Evolutionary conservation across 2,888 invertebrate genomes (phyloP).

Genomic region (Arctia plantaginis): DNA sequence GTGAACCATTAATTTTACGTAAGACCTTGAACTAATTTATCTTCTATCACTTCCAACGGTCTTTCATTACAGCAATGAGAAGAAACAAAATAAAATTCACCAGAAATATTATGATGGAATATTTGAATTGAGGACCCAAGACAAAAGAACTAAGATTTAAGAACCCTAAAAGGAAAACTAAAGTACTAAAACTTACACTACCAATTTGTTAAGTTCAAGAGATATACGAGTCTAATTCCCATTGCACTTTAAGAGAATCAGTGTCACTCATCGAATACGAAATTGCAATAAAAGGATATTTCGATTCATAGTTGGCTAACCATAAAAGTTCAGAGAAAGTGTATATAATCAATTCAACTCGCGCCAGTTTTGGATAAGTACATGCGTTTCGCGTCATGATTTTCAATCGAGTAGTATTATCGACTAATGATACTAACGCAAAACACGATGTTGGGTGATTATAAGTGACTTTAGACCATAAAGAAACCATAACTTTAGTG

Average conservation of each 20-base stretch:
- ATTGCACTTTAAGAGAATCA: neutral
- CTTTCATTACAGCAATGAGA: neutral
- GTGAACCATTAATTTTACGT: conserved; percentile 8
- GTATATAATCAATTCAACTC: conserved; percentile 44
- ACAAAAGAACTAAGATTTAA: neutral
- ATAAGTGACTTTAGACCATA: conserved; percentile 43
- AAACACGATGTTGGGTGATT: conserved; percentile 56
- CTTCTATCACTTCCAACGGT: neutral
- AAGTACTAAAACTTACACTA: neutral
- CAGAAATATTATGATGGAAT: neutral
- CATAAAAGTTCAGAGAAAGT: conserved; percentile 46
- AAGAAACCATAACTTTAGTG: conserved; percentile 71
- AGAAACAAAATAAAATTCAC: neutral
- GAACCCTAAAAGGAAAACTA: neutral
- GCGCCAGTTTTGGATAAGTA: conserved; percentile 33
- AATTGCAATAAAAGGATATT: conserved; percentile 29
- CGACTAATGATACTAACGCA: conserved; percentile 42
- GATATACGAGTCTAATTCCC: neutral
- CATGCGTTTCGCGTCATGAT: conserved; percentile 47
- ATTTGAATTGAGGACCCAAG: neutral
- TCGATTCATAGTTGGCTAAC: conserved; percentile 22
- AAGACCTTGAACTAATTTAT: conserved; percentile 3
- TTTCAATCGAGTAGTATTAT: conserved; percentile 49
- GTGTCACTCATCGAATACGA: conserved; percentile 8
- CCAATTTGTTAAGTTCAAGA: neutral